Evolutionary conservation across 2,113 vertebrate species (phyloP).

Genomic region (Dermatemys mawii): DNA sequence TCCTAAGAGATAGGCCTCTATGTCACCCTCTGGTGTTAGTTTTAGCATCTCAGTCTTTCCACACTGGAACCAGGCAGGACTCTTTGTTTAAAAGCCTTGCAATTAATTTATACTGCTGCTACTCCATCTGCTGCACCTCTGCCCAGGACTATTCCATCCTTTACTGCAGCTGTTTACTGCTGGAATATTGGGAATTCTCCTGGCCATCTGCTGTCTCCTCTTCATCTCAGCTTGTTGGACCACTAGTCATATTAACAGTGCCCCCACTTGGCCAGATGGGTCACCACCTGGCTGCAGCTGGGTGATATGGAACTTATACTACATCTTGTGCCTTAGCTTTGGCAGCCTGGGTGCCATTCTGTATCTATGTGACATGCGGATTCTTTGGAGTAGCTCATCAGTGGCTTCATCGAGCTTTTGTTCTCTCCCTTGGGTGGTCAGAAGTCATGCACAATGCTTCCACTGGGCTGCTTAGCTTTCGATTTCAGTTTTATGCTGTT

Average conservation of each 20-base stretch:
- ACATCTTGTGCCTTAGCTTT: neutral
- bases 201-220: neutral
- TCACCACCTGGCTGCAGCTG: neutral
- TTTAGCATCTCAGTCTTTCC: neutral
- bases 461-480: too few relatives aligned
- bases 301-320: rapidly evolving
- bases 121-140: neutral
- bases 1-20: neutral
- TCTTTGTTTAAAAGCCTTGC: neutral
- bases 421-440: too few relatives aligned
- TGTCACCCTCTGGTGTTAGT: neutral
- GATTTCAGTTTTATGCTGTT: neutral
- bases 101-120: neutral
- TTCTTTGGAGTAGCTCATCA: neutral
- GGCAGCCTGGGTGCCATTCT: rapidly evolving
- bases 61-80: neutral
- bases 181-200: neutral
- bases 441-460: too few relatives aligned
- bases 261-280: neutral
- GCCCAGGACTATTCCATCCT: neutral
- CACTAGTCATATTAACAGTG: neutral
- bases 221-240: neutral
- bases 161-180: neutral
- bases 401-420: neutral
- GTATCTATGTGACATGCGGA: neutral